Percentiles rank a stretch among this genome's conserved stretches.
These are phyloP conservation scores for Gasterosteus nipponicus DNA, from an alignment of 2,113 vertebrate genomes.

Conservation along the genomic window DNA sequence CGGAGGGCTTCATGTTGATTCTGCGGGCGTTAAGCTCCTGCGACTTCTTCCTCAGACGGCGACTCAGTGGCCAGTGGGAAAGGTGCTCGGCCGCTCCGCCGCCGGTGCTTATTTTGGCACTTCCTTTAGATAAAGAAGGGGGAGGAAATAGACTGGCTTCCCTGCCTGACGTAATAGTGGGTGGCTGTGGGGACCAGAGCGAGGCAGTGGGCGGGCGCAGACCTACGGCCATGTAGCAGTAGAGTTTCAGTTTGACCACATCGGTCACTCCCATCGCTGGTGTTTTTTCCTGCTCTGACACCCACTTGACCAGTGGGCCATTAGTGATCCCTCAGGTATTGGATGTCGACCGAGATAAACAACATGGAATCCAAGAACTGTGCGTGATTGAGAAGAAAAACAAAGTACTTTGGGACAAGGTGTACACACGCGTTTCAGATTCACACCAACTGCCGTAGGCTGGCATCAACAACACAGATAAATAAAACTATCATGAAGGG, in stretches of 20 bases:
- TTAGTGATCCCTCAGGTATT: neutral
- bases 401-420: neutral
- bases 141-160: slow-evolving; percentile 75
- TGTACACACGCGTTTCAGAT: neutral
- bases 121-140: slow-evolving; percentile 75
- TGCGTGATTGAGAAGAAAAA: neutral
- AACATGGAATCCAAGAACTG: neutral
- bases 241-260: slow-evolving; percentile 31
- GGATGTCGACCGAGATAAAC: neutral
- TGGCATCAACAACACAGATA: neutral
- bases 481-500: neutral
- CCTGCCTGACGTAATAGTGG: slow-evolving; percentile 63
- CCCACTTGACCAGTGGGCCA: slow-evolving; percentile 3
- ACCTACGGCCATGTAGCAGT: slow-evolving; percentile 25
- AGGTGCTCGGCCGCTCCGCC: slow-evolving; percentile 47
- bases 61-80: slow-evolving; percentile 31
- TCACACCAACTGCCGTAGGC: neutral
- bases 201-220: slow-evolving; percentile 31
- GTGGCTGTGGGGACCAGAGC: slow-evolving; percentile 38
- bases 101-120: slow-evolving; percentile 71
- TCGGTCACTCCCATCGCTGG: slow-evolving; percentile 47
- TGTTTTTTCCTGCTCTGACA: slow-evolving; percentile 62
- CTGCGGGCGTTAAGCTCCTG: slow-evolving; percentile 7
- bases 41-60: slow-evolving; percentile 36
- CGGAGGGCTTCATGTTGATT: slow-evolving; percentile 62